Conservation (phyloP, 2,113 vertebrate genomes). For the Sprattus sprattus region DNA sequence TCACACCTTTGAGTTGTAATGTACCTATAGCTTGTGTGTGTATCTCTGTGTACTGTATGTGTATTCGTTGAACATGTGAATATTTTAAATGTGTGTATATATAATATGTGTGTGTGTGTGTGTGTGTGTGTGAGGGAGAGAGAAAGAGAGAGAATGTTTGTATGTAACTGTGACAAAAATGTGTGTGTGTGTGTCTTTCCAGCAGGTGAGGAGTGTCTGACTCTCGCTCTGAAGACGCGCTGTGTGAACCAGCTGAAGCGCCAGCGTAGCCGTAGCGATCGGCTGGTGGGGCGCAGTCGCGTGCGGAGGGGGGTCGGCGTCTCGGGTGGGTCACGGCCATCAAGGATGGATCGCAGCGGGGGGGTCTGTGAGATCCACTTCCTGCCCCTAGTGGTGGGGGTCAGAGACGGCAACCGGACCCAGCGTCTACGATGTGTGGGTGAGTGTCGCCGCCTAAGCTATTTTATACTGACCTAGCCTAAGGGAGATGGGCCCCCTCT, state of each 20-base stretch:
- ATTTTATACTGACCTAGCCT: too few species aligned
- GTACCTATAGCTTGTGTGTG: too few species aligned
- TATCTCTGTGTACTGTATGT: too few species aligned
- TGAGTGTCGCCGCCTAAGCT: constrained; percentile 48
- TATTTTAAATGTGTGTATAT: too few species aligned
- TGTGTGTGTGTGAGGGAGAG: background rate
- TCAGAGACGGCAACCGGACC: constrained; percentile 66
- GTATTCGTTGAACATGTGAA: too few species aligned
- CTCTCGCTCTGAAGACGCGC: constrained; percentile 71
- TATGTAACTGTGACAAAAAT: background rate
- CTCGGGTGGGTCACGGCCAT: constrained; percentile 8
- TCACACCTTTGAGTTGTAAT: too few species aligned
- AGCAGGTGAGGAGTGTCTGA: constrained; percentile 74
- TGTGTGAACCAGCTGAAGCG: constrained; percentile 79
- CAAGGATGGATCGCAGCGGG: constrained; percentile 49
- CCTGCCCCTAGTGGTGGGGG: constrained; percentile 71
- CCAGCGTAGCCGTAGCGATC: constrained; percentile 60
- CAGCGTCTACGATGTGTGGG: constrained; percentile 75
- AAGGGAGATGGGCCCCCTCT: too few species aligned
- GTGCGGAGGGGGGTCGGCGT: background rate
- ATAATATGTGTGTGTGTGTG: background rate
- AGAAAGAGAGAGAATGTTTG: background rate
- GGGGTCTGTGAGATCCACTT: constrained; percentile 76
- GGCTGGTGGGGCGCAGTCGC: constrained; percentile 43
- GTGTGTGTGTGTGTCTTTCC: background rate